phyloP scores from a whole-genome alignment of 1,140 invertebrate genomes.

The Bombus pyrosoma region DNA sequence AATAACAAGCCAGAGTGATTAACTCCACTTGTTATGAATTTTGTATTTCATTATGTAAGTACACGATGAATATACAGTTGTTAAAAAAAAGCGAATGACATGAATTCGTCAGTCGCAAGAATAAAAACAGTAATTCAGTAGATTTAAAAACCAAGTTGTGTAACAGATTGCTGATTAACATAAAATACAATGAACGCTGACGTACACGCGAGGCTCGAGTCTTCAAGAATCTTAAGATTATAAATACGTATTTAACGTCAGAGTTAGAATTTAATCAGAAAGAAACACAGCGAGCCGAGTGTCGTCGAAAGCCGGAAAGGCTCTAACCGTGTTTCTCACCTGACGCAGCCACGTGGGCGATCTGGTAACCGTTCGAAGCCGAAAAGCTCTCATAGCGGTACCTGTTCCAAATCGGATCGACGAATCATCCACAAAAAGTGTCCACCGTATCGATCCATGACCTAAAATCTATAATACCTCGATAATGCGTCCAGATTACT shows the following conservation, averaged over 20 bases:
- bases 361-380: conserved; percentile 47
- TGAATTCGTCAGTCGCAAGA: too few relatives aligned
- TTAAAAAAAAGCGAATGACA: too few relatives aligned
- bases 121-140: too few relatives aligned
- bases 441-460: conserved; percentile 13
- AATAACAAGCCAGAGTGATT: too few relatives aligned
- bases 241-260: not conserved
- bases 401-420: conserved; percentile 16
- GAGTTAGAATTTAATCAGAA: not conserved
- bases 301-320: conserved; percentile 34
- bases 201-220: too few relatives aligned
- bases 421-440: conserved; percentile 10
- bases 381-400: conserved; percentile 52
- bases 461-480: not conserved
- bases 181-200: too few relatives aligned
- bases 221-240: not conserved
- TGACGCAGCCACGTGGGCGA: conserved; percentile 53
- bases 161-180: too few relatives aligned
- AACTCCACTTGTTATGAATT: too few relatives aligned
- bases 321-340: conserved; percentile 30
- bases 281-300: not conserved
- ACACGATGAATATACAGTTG: too few relatives aligned
- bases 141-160: too few relatives aligned
- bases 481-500: conserved; percentile 13
- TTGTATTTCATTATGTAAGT: too few relatives aligned